A percentile compares a stretch with the other conserved stretches of the same genome.
Conservation (phyloP, 1,140 invertebrate species). For the Palaemon carinicauda region DNA sequence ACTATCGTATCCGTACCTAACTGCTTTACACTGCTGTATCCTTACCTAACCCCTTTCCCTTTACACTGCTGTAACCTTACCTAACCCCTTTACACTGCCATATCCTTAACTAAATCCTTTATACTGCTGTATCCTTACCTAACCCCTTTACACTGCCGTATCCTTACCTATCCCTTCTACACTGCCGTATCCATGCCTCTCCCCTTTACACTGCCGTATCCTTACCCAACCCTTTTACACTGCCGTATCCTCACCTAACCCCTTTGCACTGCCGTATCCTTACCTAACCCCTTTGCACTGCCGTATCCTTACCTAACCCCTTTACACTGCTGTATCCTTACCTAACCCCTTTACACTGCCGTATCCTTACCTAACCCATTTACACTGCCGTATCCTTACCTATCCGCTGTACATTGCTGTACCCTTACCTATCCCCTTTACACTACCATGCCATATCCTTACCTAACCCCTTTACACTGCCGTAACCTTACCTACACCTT, state of each 20-base stretch:
- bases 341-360: too few species aligned
- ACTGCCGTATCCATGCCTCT: too few species aligned
- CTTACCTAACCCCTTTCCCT: not conserved
- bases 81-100: not conserved
- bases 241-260: not conserved
- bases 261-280: not conserved
- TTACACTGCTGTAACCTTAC: not conserved
- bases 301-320: not conserved
- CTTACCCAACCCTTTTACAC: too few species aligned
- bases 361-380: too few species aligned
- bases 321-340: too few species aligned
- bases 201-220: too few species aligned
- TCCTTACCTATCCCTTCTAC: not conserved
- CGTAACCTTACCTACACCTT: too few species aligned
- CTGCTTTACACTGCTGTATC: not conserved
- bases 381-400: too few species aligned
- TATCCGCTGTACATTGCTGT: too few species aligned
- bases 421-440: too few species aligned
- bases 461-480: too few species aligned
- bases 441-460: too few species aligned
- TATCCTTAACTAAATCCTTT: not conserved
- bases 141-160: not conserved
- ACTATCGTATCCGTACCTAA: not conserved
- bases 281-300: not conserved
- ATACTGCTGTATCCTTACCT: not conserved